Evolutionary conservation across 1,140 invertebrate genomes (phyloP), one percentile per base, ranked within the genome.

Genomic region (Marisa cornuarietis): DNA sequence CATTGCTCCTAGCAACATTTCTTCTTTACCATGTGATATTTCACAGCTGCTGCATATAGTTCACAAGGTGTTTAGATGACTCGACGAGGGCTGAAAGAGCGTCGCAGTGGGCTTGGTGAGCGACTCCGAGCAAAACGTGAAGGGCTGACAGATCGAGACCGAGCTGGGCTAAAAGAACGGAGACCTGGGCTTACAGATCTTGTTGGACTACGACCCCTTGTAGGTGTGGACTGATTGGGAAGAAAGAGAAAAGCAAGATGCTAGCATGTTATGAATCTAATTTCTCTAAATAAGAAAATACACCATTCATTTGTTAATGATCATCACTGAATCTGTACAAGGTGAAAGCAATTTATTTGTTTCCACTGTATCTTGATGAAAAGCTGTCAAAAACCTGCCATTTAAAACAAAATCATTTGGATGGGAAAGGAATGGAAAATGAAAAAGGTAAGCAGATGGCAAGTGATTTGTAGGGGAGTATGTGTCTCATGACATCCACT

Each of bases 101-200:
- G 80, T 26, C 86, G 78, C 77, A 52, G 26, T 66, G 87, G 86
- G 75, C 86, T 87, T 66, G 85, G 84, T 22, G 85, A 87, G 42
- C 85, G 83, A 80, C 85, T 87, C 63, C 87, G 83, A n/a, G 42
- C 52, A 49, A 75, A 80, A 2, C 81, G 78, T n/a, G 76, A 83
- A 18, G 81, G 80, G 26, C 81, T 83, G n/a, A 73, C 31, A n/a
- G 83, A 80, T 20, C 82, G 61, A 20, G 83, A 65, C 79, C 87
- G 84, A 49, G 84, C 66, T 66, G 87, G 87, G 81, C 87, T 88
- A 76, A 84, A 26, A 51, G 87, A 84, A 31, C 85, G 80, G 42
- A 80, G 58, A 26, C 83, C 80, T 11, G 87, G 87, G 83, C 88
- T 89, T 58, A 86, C 81, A 75, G 86, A 84, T 69, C 87, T 83